Conservation (phyloP, 2,113 vertebrate species). For the Platanista minor region DNA sequence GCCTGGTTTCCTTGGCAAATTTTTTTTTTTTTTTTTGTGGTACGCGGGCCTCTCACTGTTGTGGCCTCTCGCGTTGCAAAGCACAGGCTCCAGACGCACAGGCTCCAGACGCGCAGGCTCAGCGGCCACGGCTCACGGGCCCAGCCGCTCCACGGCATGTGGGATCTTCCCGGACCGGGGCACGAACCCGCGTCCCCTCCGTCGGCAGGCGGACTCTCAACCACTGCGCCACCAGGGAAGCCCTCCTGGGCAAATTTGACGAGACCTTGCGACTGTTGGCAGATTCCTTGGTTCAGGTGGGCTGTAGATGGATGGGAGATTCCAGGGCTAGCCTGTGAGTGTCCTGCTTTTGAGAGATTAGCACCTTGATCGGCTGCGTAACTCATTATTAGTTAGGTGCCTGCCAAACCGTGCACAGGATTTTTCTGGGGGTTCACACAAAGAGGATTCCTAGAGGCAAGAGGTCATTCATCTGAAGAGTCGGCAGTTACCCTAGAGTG, state of each 20-base stretch:
- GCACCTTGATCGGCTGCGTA: background rate
- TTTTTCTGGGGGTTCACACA: background rate
- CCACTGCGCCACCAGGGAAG: too few relatives aligned
- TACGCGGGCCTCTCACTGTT: too few relatives aligned
- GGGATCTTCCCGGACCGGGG: too few relatives aligned
- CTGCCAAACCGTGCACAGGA: background rate
- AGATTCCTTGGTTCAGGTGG: background rate
- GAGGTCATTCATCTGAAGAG: background rate
- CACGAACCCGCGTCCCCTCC: too few relatives aligned
- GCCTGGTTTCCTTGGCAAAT: background rate
- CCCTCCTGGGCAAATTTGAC: conserved; percentile 7
- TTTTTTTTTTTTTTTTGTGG: too few relatives aligned
- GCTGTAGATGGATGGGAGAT: background rate
- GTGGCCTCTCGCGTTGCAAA: too few relatives aligned
- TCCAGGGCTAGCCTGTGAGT: background rate
- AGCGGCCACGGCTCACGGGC: too few relatives aligned
- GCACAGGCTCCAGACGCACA: too few relatives aligned
- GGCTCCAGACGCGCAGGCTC: too few relatives aligned
- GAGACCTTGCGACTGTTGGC: background rate
- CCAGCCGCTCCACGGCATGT: too few relatives aligned
- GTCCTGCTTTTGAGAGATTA: background rate
- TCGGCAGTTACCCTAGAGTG: background rate
- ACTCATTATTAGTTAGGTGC: background rate
- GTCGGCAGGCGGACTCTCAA: too few relatives aligned
- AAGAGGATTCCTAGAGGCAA: background rate